Base-by-base conservation (phyloP, 2,888 invertebrate species). In the Dryadula phaetusa region DNA sequence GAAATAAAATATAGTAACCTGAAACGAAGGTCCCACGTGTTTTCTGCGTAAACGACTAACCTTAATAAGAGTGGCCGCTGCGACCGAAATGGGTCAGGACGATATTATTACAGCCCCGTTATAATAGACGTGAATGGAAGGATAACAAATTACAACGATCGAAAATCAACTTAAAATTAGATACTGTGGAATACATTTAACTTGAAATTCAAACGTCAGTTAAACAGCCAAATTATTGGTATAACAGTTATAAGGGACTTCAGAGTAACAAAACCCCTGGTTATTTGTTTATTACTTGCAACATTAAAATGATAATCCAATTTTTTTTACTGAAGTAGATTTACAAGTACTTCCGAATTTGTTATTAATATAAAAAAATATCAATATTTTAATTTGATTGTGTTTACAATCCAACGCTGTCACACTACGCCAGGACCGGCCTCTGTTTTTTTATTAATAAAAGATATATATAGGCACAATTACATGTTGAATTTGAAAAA, bases 41-140 rank as follows among this genome's bases (percentile, higher is more conserved):
- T 22, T 16, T 49, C 28, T 49, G 8, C 25, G 52, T 32, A 52
- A 49, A 16, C 16, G 28, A 52, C 5, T 10, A 52, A 28, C 16
- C 12, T 32, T 28, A 2, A 52, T 32, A 52, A 16, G 28, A n/a
- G 14, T 52, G 28, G 52, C 16, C 16, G 28, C 25, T 3, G 25
- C n/a, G 25, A 49, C 8, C 49, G n/a, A 49, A 49, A 28, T 49
- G 28, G 49, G 16, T 49, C 49, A 49, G 28, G 49, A 49, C 10
- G 16, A 28, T 49, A 28, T 49, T 49, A 28, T 28, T 49, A 49
- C 16, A 16, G 44, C 44, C 18, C 2, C 44, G 18, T 44, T 44
- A 44, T 44, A 44, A 44, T 44, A 47, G 6, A 22, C 47, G n/a
- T 6, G 2, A n/a, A 47, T 22, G 22, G 14, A 14, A 47, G 14